Base-by-base conservation (phyloP, 1,140 invertebrate species). In the Lamellibrachia luymesi region DNA sequence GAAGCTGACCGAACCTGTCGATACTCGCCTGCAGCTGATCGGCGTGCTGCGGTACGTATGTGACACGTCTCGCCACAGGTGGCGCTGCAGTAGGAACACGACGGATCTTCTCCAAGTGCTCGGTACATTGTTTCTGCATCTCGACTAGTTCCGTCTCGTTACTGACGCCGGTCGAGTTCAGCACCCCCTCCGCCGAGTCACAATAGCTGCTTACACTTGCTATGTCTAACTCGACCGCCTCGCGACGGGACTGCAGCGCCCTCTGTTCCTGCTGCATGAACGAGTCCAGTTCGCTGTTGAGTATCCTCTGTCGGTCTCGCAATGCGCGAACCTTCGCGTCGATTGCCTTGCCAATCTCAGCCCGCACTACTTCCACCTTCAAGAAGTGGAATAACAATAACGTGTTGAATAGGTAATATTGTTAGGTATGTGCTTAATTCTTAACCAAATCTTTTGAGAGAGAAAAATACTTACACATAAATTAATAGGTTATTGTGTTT, bases 151-250 rank as follows among this genome's bases (percentile, higher is more conserved):
- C 95, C 25, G 94, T 94, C 93, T 92, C 92, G 95, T 95, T 38
- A 1, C 64, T 80, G 64, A 22, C 64, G 13, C 25, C 64, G 13
- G 94, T 98, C 98, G 95, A 98, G 97, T 95, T 98, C 98, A 97
- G 99, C 98, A 96, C 98, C 97, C 96, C 98, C 96, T 99, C 99
- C n/a, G 98, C 98, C 93, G 99, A 97, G 96, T 99, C 98, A 97
- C 98, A 99, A 96, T 99, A 99, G 95, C 98, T 98, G 94, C 98
- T 97, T 93, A 99, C 98, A 96, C 99, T 99, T 91, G 97, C 97
- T 95, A 99, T 98, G 96, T 99, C 99, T 95, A 98, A 97, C 95
- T 99, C 98, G 93, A 99, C 96, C 96, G 99, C 98, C 96, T 98
- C 98, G 96, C 99, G 98, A n/a, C 99, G 96, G 93, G 98, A 97